Evolutionary conservation across 2,888 invertebrate species (phyloP).

Genomic region (Latrodectus hesperus): DNA sequence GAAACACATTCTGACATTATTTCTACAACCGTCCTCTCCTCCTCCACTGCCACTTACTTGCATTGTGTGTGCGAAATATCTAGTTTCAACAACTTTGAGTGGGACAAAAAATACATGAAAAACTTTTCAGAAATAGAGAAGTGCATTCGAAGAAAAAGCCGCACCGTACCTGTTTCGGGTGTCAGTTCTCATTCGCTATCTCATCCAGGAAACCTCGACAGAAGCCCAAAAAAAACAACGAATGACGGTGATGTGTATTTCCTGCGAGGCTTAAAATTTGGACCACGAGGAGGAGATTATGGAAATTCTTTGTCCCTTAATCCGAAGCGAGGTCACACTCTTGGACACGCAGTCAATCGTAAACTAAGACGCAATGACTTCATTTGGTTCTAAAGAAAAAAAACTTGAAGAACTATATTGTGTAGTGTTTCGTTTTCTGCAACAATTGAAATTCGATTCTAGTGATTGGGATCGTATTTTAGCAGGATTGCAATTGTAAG

Average conservation of each 20-base stretch:
- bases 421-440: no score
- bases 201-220: not conserved
- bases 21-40: not conserved
- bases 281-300: slow-evolving; percentile 1
- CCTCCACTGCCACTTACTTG: not conserved
- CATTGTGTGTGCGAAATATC: not conserved
- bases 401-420: no score
- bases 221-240: not conserved
- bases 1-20: slow-evolving; percentile 7
- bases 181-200: not conserved
- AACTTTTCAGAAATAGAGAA: not conserved
- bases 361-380: not conserved
- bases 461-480: no score
- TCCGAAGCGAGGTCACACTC: not conserved
- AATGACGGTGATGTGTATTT: slow-evolving; percentile 10
- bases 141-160: not conserved
- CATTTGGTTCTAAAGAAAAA: slow-evolving; percentile 11
- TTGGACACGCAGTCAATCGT: not conserved
- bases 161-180: slow-evolving; percentile 27
- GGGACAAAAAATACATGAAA: not conserved
- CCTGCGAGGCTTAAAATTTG: slow-evolving; percentile 13
- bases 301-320: slow-evolving; percentile 11
- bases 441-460: no score
- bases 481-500: no score
- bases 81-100: not conserved